Conservation (phyloP, 2,888 invertebrate genomes). For the Orthosia incerta region DNA sequence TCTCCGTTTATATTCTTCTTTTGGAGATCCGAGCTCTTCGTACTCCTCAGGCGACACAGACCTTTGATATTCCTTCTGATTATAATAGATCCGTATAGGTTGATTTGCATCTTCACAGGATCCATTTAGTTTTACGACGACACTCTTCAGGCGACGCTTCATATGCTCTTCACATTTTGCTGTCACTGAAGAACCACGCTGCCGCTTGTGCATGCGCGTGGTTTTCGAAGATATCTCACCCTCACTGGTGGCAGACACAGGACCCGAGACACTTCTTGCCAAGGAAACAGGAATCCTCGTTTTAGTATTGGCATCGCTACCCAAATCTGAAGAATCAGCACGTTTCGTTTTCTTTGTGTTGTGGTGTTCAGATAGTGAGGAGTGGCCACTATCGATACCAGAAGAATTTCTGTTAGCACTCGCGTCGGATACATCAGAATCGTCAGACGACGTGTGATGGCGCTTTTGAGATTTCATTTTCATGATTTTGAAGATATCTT, state of each 20-base stretch:
- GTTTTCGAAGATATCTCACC: slow-evolving; percentile 84
- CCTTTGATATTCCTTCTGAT: slow-evolving; percentile 83
- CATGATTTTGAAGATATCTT: not conserved
- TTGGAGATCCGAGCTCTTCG: slow-evolving; percentile 75
- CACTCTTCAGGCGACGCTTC: slow-evolving; percentile 85
- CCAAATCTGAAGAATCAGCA: slow-evolving; percentile 84
- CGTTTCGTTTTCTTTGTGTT: slow-evolving; percentile 88
- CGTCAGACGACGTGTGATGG: slow-evolving; percentile 85
- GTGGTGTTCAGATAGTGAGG: slow-evolving; percentile 83
- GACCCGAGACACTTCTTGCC: slow-evolving; percentile 74
- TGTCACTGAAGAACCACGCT: no score
- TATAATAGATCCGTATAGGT: slow-evolving; percentile 84
- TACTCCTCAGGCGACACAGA: slow-evolving; percentile 79
- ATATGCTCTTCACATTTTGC: no score
- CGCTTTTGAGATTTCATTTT: slow-evolving; percentile 87
- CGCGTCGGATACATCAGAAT: slow-evolving; percentile 83
- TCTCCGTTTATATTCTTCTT: slow-evolving; percentile 78
- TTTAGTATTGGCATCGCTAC: slow-evolving; percentile 86
- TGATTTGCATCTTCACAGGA: slow-evolving; percentile 80
- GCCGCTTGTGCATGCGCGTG: no score
- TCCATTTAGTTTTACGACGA: slow-evolving; percentile 83
- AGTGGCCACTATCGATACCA: slow-evolving; percentile 85
- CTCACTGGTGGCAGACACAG: slow-evolving; percentile 80
- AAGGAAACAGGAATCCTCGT: slow-evolving; percentile 81
- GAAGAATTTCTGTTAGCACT: slow-evolving; percentile 84